Evolutionary conservation across 2,888 invertebrate genomes (phyloP), one percentile per base, ranked within the genome.

Genomic region (Teinopalpus imperialis): DNA sequence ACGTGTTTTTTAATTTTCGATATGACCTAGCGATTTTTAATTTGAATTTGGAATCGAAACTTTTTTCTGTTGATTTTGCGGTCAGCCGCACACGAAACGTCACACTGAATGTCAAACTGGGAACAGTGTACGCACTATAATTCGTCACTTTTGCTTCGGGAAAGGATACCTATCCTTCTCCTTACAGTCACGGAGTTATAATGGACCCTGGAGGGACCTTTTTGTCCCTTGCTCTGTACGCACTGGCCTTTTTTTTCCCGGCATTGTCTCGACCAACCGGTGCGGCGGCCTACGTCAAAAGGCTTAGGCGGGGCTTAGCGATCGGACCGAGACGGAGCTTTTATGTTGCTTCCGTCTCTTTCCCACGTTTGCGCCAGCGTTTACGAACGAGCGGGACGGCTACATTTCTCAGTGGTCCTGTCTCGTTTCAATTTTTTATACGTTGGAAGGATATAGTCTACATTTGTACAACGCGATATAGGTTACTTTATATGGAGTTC

Each of bases 191-290:
- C 74, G 53, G 37, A 40, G 43, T 54, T 54, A 76, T 79, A 78
- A 76, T 79, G 76, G 71, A 61, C 66, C 68, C 66, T 58, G 69
- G 66, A 70, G 48, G 55, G 68, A 73, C 78, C 81, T 81, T 79
- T 78, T 77, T 81, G 81, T 80, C 78, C 77, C 77, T 75, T 71
- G 67, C 69, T 47, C 61, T 59, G 58, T 61, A 63, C 66, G 64
- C 50, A 76, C 74, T 74, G 73, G 65, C 20, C 40, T 70, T 72
- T 74, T 74, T 79, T 80, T 75, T 65, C 61, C 61, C 42, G 9
- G 12, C 67, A 74, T 74, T 78, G 79, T 77, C 71, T 74, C 70
- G 67, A 16, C 70, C 72, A 75, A 78, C 76, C 78, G 69, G 75
- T 58, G 53, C 57, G 57, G 52, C 60, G 63, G 76, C 74, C 74